Conservation (phyloP, 2,113 vertebrate genomes). For the Tinamus guttatus region DNA sequence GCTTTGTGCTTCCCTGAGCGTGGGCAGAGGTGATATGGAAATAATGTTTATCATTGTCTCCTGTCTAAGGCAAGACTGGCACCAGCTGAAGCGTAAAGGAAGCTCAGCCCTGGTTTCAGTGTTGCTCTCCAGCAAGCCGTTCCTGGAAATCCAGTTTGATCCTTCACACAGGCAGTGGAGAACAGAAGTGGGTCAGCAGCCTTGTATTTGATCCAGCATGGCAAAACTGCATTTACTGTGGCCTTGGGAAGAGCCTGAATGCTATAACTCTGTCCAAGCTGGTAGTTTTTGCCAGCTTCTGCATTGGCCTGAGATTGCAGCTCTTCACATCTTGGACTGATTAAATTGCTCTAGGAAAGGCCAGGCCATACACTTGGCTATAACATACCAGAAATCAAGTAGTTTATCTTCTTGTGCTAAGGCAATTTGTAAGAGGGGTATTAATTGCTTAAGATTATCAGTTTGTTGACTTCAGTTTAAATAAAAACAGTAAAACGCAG, state of each 20-base stretch:
- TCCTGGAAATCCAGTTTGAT: neutral
- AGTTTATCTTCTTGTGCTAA: neutral
- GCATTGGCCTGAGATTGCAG: neutral
- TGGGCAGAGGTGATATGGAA: neutral
- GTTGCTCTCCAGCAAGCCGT: neutral
- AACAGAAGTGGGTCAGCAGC: fast-evolving
- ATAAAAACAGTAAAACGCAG: neutral
- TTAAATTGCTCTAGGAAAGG: neutral
- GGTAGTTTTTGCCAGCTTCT: neutral
- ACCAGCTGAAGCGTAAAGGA: neutral
- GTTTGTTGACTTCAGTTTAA: neutral
- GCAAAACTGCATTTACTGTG: neutral
- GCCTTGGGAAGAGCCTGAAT: neutral
- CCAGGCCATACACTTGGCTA: neutral
- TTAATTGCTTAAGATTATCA: neutral
- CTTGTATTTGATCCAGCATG: neutral
- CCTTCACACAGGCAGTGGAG: neutral
- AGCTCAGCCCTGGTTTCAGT: neutral
- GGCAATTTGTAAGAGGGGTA: neutral
- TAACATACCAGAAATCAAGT: neutral
- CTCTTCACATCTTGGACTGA: neutral
- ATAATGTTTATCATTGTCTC: neutral
- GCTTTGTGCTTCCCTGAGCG: neutral
- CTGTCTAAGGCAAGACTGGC: neutral
- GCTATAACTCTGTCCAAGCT: neutral